Percentiles rank a stretch among this genome's conserved stretches.
Evolutionary conservation across 2,113 vertebrate genomes (phyloP).

Genomic region (Spilogale gracilis): DNA sequence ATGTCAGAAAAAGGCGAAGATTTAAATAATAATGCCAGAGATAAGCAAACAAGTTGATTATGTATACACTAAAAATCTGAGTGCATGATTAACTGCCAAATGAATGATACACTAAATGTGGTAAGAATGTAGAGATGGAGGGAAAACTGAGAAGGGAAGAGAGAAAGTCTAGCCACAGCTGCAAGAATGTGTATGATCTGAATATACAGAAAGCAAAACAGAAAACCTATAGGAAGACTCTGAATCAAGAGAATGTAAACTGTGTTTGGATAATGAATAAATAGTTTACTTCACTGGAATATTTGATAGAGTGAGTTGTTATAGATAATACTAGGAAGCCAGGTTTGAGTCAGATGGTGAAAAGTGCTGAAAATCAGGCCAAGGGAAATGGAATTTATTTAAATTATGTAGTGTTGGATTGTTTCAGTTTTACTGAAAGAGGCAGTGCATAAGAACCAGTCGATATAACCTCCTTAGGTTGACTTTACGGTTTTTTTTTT

Average conservation of each 20-base stretch:
- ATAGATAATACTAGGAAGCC: background rate
- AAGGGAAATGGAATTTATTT: conserved; percentile 15
- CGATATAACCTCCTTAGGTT: background rate
- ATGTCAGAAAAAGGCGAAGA: background rate
- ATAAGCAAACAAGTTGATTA: background rate
- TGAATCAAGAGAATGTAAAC: background rate
- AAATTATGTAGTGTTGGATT: background rate
- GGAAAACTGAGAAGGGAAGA: background rate
- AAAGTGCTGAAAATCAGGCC: background rate
- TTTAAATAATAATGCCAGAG: background rate
- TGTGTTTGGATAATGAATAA: background rate
- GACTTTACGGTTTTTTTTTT: background rate
- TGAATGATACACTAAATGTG: background rate
- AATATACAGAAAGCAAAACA: background rate
- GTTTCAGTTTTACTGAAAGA: background rate
- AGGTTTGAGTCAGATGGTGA: background rate
- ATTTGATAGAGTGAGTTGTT: background rate
- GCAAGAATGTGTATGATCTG: background rate
- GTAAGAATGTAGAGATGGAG: background rate
- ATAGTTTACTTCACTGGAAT: background rate
- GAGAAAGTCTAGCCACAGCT: background rate
- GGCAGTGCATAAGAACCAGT: background rate
- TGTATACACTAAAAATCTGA: background rate
- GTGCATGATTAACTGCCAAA: background rate
- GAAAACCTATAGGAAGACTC: background rate